phyloP scores from a whole-genome alignment of 64 coral and sea anemone species.

The Pachyseris speciosa region DNA sequence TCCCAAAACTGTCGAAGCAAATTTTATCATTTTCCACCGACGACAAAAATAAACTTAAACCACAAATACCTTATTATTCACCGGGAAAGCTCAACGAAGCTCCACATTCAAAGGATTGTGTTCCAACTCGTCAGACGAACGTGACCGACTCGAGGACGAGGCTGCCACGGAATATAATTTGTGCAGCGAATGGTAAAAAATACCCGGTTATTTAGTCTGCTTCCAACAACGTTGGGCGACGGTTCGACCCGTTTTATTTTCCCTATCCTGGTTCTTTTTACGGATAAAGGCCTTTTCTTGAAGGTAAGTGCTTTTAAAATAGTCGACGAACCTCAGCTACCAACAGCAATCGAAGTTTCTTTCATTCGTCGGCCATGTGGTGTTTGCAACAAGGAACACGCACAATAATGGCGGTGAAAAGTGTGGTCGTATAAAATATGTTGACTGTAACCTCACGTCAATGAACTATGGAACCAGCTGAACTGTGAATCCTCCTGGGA shows the following conservation, averaged over 20 bases:
- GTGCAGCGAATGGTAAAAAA: slow-evolving; percentile 79
- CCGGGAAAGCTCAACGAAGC: slow-evolving; percentile 14
- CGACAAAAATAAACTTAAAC: background rate
- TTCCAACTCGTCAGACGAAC: slow-evolving; percentile 52
- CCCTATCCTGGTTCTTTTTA: background rate
- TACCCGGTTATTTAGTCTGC: slow-evolving; percentile 52
- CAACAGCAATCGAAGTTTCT: slow-evolving; percentile 59
- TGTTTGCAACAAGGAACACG: slow-evolving; percentile 75
- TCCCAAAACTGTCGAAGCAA: background rate
- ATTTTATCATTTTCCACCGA: background rate
- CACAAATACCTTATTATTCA: slow-evolving; percentile 57
- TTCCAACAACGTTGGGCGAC: slow-evolving; percentile 14
- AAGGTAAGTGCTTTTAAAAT: slow-evolving; percentile 2
- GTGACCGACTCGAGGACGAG: slow-evolving; percentile 74
- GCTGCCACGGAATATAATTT: slow-evolving; percentile 59
- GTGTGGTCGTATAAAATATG: slow-evolving; percentile 46
- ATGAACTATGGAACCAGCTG: slow-evolving; percentile 1
- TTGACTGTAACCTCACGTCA: slow-evolving; percentile 10
- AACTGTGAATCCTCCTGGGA: slow-evolving; percentile 55
- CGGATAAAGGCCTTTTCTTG: slow-evolving; percentile 1
- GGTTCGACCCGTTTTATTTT: slow-evolving; percentile 20
- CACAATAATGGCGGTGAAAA: slow-evolving; percentile 79
- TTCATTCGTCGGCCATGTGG: slow-evolving; percentile 78
- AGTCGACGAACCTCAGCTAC: slow-evolving; percentile 4
- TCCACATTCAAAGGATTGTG: slow-evolving; percentile 5